A percentile compares a stretch with the other conserved stretches of the same genome.
Conservation (phyloP, 2,797 vertebrate species). For the Echiichthys vipera region DNA sequence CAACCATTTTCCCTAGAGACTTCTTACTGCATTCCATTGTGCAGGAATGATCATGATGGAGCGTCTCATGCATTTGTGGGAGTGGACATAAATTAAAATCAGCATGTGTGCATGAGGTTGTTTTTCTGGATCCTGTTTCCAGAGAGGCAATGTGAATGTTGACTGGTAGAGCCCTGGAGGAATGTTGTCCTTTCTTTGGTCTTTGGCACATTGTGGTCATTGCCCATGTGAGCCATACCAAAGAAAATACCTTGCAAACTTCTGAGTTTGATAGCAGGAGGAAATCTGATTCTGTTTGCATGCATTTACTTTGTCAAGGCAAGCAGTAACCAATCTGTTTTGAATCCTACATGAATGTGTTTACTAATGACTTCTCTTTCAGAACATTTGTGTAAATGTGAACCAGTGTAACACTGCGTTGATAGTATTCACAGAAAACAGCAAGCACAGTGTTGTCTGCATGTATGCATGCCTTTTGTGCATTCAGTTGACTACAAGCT, state of each 20-base stretch:
- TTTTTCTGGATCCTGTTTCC: conserved; percentile 45
- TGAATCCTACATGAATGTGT: conserved; percentile 60
- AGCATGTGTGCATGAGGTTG: conserved; percentile 44
- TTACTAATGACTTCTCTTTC: conserved; percentile 58
- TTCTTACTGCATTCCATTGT: conserved; percentile 21
- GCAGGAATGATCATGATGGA: conserved; percentile 29
- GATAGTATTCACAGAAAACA: conserved; percentile 41
- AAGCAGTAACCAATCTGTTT: conserved; percentile 50
- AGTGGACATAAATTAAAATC: conserved; percentile 42
- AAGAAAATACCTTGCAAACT: conserved; percentile 72
- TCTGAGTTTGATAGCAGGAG: conserved; percentile 72
- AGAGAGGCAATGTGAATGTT: conserved; percentile 25
- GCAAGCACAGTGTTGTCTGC: conserved; percentile 26
- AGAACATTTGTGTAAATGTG: conserved; percentile 63
- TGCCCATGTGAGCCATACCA: conserved; percentile 54
- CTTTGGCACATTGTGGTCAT: conserved; percentile 51
- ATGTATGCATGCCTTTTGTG: conserved; percentile 61
- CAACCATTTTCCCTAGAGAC: conserved; percentile 24
- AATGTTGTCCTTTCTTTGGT: conserved; percentile 70
- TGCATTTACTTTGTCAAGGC: conserved; percentile 45
- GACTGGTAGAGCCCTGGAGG: conserved; percentile 47
- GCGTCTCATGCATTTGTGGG: conserved; percentile 8
- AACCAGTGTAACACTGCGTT: conserved; percentile 40
- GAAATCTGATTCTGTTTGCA: conserved; percentile 65
- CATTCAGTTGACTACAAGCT: too few relatives aligned